Base-by-base conservation (phyloP, 2,113 vertebrate species). In the Cnemophilus loriae region DNA sequence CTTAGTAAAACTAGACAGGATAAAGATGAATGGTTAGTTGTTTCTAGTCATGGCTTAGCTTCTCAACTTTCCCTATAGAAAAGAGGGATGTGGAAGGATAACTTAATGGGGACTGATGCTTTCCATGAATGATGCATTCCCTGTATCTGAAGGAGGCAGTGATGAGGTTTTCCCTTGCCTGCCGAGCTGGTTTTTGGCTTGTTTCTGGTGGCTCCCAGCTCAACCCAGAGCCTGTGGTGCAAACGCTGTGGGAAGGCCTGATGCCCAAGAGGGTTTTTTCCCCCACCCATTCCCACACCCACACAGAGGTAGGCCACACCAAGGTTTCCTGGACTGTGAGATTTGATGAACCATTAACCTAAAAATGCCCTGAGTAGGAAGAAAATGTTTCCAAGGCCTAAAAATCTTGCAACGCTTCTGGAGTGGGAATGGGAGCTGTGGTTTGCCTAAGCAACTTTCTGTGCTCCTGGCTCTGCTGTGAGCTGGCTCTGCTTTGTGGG, bases 301-400 rank as follows among this genome's bases (percentile, higher is more conserved):
- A 84, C 63, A 13, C 14, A 42, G 61, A 75, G 95, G 73, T 77
- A 90, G 87, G 80, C 83, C 83, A 68, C 80, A 70, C 76, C 26
- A 74, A 74, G 64, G 56, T 95, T 97, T 95, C 93, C 83, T 95
- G 92, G 73, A 68, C 92, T 89, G 52, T 93, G 91, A 76, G 87
- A 78, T 84, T 89, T 81, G 79, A 92, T 94, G 95, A 96, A 93
- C 90, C 87, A 35, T 86, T 93, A 95, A 92, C 52, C 47, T 92
- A 93, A 96, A 94, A 96, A 90, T 95, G 92, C 80, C 61, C 37
- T 77, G 85, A 88, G 83, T 81, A 88, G 88, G 85, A 90, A 84
- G 87, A 92, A 95, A 94, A 84, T 30, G 47, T 61, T 95, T 96
- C 88, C 90, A 95, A 92, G 76, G 49, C 49, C 79, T 92, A 24